Conservation (phyloP, 2,888 invertebrate species). For the Ernsta delagoae region DNA sequence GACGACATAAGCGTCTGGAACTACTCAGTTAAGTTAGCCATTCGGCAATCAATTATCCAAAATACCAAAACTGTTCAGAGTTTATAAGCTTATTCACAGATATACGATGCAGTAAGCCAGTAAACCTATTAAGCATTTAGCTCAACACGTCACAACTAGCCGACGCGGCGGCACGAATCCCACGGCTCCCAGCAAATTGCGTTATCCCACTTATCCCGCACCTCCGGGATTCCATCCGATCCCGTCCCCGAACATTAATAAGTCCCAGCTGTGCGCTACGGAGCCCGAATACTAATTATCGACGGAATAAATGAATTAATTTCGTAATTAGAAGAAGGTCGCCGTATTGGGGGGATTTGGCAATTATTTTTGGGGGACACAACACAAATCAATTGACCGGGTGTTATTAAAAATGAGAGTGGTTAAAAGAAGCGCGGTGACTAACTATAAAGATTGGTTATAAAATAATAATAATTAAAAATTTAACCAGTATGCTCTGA, state of each 20-base stretch:
- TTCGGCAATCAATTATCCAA: too few relatives aligned
- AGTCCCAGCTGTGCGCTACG: slow-evolving; percentile 50
- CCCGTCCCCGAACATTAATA: slow-evolving; percentile 43
- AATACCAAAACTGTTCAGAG: too few relatives aligned
- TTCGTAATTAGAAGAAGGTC: slow-evolving; percentile 41
- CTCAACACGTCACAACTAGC: slow-evolving; percentile 12
- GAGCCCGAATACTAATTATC: slow-evolving; percentile 73
- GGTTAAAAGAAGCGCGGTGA: too few relatives aligned
- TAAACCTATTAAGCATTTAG: background rate
- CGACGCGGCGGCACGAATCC: background rate
- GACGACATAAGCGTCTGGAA: too few relatives aligned
- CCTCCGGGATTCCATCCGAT: slow-evolving; percentile 28
- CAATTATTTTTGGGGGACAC: slow-evolving; percentile 18
- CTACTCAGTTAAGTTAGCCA: too few relatives aligned
- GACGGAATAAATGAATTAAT: slow-evolving; percentile 58
- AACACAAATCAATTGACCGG: slow-evolving; percentile 4
- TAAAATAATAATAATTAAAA: too few relatives aligned
- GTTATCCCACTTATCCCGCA: slow-evolving; percentile 25
- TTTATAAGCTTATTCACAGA: too few relatives aligned
- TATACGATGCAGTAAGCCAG: too few relatives aligned
- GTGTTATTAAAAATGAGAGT: slow-evolving; percentile 2
- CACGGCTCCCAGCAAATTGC: slow-evolving; percentile 23
- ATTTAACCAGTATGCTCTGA: too few relatives aligned
- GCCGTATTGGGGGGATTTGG: background rate
- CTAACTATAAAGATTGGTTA: too few relatives aligned